Percentiles rank a stretch among this genome's conserved stretches.
These are phyloP conservation scores for Thecophora atra DNA, from an alignment of 2,888 invertebrate genomes.

Conservation along the genomic window DNA sequence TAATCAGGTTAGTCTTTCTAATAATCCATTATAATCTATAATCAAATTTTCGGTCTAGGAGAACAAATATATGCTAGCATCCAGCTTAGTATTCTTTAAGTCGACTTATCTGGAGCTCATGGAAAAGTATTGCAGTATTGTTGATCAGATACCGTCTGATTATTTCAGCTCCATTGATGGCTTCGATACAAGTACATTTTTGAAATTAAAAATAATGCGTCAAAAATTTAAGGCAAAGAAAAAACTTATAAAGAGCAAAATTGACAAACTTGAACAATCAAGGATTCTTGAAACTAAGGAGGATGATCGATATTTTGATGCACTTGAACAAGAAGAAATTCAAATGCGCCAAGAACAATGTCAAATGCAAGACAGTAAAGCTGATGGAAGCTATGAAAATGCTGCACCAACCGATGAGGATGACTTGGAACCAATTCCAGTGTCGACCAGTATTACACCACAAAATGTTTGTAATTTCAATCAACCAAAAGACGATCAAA, in stretches of 20 bases:
- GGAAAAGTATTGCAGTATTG: slow-evolving; percentile 72
- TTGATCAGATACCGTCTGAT: slow-evolving; percentile 73
- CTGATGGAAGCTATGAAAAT: slow-evolving; percentile 28
- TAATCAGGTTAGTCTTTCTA: slow-evolving; percentile 40
- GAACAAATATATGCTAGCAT: slow-evolving; percentile 49
- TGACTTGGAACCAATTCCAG: slow-evolving; percentile 40
- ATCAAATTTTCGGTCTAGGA: slow-evolving; percentile 42
- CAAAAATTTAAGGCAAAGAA: slow-evolving; percentile 71
- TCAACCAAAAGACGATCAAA: background rate
- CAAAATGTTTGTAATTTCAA: background rate
- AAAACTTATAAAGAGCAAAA: slow-evolving; percentile 62
- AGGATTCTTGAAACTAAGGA: slow-evolving; percentile 28
- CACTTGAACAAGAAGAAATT: slow-evolving; percentile 54
- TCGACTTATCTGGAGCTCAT: slow-evolving; percentile 71
- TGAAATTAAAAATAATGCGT: slow-evolving; percentile 70
- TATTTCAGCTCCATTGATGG: slow-evolving; percentile 72
- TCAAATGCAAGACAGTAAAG: slow-evolving; percentile 1
- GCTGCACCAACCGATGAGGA: slow-evolving; percentile 44
- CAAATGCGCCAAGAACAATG: slow-evolving; percentile 52
- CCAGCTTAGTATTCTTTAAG: slow-evolving; percentile 62
- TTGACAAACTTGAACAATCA: slow-evolving; percentile 50
- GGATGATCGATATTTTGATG: slow-evolving; percentile 47
- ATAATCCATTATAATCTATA: background rate
- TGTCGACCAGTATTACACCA: background rate
- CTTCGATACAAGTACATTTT: slow-evolving; percentile 70